Evolutionary conservation across 2,888 invertebrate genomes (phyloP), one percentile per base, ranked within the genome.

Genomic region (Xanthorhoe designata): DNA sequence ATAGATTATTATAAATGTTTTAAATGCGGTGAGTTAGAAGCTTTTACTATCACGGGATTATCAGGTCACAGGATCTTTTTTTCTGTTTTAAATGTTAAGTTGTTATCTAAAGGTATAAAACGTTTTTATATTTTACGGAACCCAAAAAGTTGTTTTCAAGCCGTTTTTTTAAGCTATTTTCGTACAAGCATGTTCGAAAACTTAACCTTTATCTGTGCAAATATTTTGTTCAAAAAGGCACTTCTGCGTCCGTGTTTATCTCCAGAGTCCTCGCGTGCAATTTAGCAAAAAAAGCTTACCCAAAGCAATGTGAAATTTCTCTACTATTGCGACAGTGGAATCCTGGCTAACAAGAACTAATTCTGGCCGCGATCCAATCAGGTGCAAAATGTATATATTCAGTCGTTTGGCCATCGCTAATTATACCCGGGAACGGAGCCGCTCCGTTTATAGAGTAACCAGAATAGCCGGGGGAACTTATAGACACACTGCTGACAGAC

Each of bases 361-460:
- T 78, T 77, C 88, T 91, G 91, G 91, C 91, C 70, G 73, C 61
- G 73, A 72, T 87, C 91, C 92, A 92, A 91, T 90, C 89, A 89
- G 89, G 90, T 90, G 90, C 86, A 84, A 88, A 87, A 83, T 75
- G 76, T 78, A 78, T 82, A 84, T 82, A 81, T 81, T 79, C 81
- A 80, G 79, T 76, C 80, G 84, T 85, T 86, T 85, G 86, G 84
- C 88, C 86, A 89, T 83, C 83, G 87, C 91, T 90, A 90, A 90
- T 87, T 83, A 89, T 92, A 91, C 77, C 76, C 78, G 78, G 84
- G 84, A 84, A 84, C 84, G 80, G 77, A 80, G 82, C 86, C 88
- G 72, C 75, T 75, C 85, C 86, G 82, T 79, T 88, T 90, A 90
- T 91, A 91, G 89, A 78, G 77, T 81, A 85, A 85, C 91, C 78